Evolutionary conservation across 2,888 invertebrate genomes (phyloP).

Genomic region (Watsonalla cultraria): DNA sequence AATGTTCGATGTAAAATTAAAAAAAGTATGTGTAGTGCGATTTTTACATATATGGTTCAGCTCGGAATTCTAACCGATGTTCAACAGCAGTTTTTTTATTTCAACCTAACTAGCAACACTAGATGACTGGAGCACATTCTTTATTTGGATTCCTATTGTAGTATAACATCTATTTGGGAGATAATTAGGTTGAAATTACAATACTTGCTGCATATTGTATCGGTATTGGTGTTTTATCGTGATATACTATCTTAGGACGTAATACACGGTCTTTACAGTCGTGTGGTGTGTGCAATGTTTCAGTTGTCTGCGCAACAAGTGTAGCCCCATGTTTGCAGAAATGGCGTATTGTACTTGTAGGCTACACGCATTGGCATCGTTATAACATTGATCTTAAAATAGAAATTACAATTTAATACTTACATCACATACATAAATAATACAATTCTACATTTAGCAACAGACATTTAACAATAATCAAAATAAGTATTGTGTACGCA

Average conservation of each 20-base stretch:
- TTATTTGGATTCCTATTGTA: too few species aligned
- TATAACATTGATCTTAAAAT: conserved; percentile 38
- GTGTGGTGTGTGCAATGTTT: conserved; percentile 22
- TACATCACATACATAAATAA: conserved; percentile 57
- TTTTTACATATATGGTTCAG: conserved; percentile 25
- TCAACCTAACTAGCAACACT: background rate
- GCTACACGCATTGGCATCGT: conserved; percentile 31
- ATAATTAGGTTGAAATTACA: background rate
- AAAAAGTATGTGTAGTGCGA: conserved; percentile 52
- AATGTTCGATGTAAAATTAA: conserved; percentile 72
- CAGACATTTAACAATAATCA: conserved; percentile 19
- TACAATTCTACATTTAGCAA: conserved; percentile 38
- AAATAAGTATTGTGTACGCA: conserved; percentile 25
- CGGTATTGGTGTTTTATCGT: conserved; percentile 2
- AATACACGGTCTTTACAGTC: conserved; percentile 36
- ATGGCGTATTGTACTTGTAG: conserved; percentile 35
- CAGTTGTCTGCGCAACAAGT: conserved; percentile 16
- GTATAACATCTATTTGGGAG: too few species aligned
- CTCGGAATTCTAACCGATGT: conserved; percentile 18
- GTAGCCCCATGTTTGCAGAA: conserved; percentile 25
- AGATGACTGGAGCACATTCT: too few species aligned
- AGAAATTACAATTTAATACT: conserved; percentile 49
- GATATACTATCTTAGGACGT: conserved; percentile 11
- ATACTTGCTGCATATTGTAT: background rate
- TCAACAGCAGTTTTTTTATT: conserved; percentile 4